These are phyloP conservation scores for Cromileptes altivelis DNA, from an alignment of 2,113 vertebrate genomes.

Conservation along the genomic window DNA sequence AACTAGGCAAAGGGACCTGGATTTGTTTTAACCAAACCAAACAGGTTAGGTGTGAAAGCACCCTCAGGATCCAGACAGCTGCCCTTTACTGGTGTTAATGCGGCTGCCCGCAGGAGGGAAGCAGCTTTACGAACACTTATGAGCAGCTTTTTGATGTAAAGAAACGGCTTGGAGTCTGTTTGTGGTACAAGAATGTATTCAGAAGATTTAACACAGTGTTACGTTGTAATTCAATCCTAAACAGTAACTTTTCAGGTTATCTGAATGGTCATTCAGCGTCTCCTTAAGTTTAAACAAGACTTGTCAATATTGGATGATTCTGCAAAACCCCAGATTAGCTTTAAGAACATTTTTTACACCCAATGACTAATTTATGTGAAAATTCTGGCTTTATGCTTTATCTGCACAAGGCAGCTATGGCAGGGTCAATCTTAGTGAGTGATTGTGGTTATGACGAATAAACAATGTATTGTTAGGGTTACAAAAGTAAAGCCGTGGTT, in stretches of 20 bases:
- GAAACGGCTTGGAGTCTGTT: neutral
- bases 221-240: neutral
- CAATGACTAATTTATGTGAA: too few species aligned
- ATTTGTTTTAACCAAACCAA: too few species aligned
- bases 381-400: neutral
- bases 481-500: neutral
- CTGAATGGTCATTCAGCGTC: too few species aligned
- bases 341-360: neutral
- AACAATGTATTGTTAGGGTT: neutral
- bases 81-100: conserved; percentile 8
- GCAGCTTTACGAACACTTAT: conserved; percentile 18
- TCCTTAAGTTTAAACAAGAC: neutral
- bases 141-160: neutral
- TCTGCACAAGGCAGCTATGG: neutral
- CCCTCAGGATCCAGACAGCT: neutral
- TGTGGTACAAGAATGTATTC: neutral
- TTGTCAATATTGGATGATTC: neutral
- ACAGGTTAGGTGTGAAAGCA: too few species aligned
- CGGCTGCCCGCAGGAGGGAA: neutral
- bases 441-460: neutral
- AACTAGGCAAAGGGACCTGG: too few species aligned
- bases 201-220: neutral
- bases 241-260: too few species aligned
- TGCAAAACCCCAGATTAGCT: neutral
- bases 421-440: neutral